Evolutionary conservation across 2,797 vertebrate species (phyloP).

Genomic region (Gobionotothen gibberifrons): DNA sequence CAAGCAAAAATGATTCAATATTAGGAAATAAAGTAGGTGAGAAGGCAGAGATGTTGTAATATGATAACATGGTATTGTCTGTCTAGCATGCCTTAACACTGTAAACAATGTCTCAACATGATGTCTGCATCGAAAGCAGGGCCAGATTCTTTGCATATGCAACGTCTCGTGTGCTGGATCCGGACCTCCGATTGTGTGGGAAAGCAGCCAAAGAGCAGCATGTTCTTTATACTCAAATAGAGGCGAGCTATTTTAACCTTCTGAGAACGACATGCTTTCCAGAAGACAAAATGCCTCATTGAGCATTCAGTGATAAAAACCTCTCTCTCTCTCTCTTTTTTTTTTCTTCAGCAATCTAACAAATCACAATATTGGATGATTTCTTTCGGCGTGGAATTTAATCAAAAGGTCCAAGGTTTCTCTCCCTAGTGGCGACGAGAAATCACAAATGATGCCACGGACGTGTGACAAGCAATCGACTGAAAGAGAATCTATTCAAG

Average conservation of each 20-base stretch:
- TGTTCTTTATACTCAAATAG: slow-evolving; percentile 73
- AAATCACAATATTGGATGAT: slow-evolving; percentile 67
- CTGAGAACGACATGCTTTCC: slow-evolving; percentile 54
- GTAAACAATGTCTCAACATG: slow-evolving; percentile 73
- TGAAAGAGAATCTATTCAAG: slow-evolving; percentile 66
- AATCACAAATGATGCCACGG: slow-evolving; percentile 68
- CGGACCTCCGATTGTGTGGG: slow-evolving; percentile 56
- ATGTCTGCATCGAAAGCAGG: slow-evolving; percentile 52
- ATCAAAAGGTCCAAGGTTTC: slow-evolving; percentile 57
- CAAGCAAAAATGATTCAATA: slow-evolving; percentile 31
- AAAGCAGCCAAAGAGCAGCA: slow-evolving; percentile 67
- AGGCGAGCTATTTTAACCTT: slow-evolving; percentile 75
- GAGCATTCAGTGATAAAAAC: slow-evolving; percentile 50
- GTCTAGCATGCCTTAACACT: slow-evolving; percentile 65
- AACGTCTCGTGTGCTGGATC: slow-evolving; percentile 49
- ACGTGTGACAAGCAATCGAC: slow-evolving; percentile 69
- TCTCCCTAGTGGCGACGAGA: slow-evolving; percentile 54
- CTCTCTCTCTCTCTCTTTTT: slow-evolving; percentile 2
- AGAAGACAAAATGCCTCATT: slow-evolving; percentile 64
- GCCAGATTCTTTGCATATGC: slow-evolving; percentile 65
- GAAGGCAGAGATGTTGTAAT: slow-evolving; percentile 22
- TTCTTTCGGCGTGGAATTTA: slow-evolving; percentile 59
- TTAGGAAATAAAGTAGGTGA: slow-evolving; percentile 20
- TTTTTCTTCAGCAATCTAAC: slow-evolving; percentile 32
- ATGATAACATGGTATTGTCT: slow-evolving; percentile 47